phyloP scores from a whole-genome alignment of 2,113 vertebrate species.

The Vicugna pacos region DNA sequence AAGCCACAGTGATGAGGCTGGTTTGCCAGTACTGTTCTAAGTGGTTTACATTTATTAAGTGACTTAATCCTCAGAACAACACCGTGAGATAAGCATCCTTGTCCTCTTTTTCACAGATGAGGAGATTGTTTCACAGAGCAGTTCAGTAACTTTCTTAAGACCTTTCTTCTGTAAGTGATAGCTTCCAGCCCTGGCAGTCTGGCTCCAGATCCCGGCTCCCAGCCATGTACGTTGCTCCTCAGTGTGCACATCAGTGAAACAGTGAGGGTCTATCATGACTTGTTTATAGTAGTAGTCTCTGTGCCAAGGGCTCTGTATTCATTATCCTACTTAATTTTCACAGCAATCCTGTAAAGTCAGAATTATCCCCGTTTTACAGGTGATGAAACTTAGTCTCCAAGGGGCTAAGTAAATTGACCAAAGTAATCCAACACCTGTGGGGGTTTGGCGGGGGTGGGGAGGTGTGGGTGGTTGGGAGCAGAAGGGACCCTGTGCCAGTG shows the following conservation, averaged over 20 bases:
- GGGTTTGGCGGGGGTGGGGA: too few species aligned
- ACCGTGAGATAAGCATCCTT: neutral
- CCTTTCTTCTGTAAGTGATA: neutral
- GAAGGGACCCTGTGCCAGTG: neutral
- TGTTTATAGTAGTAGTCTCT: neutral
- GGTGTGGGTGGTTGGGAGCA: too few species aligned
- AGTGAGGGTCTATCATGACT: neutral
- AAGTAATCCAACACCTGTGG: neutral
- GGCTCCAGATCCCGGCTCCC: neutral
- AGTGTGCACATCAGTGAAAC: neutral
- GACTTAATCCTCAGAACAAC: neutral
- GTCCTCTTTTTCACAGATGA: neutral
- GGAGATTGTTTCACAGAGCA: neutral
- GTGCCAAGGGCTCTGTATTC: neutral
- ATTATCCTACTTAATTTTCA: neutral
- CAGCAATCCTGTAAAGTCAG: neutral
- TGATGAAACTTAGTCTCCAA: neutral
- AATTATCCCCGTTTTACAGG: neutral
- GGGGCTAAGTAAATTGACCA: neutral
- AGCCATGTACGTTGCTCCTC: too few species aligned
- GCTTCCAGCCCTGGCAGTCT: neutral
- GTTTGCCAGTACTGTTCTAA: neutral
- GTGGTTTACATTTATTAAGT: neutral
- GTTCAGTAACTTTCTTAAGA: constrained; percentile 5
- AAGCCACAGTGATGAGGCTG: neutral